Conservation (phyloP, 2,888 invertebrate species). For the Drosophila nigricruria region DNA sequence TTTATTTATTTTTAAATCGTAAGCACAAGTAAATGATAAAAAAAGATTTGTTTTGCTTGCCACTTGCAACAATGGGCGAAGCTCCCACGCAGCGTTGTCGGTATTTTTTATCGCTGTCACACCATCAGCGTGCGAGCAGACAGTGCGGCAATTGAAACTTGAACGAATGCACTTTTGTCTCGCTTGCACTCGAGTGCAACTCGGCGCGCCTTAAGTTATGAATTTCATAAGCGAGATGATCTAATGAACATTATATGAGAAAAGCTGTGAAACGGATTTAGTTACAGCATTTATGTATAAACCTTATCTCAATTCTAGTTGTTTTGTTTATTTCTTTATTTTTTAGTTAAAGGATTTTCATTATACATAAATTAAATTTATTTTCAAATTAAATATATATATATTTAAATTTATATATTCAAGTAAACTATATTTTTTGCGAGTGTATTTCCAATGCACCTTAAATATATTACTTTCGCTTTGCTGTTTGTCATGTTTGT, state of each 20-base stretch:
- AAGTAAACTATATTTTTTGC: background rate
- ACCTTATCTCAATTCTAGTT: background rate
- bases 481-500: background rate
- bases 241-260: background rate
- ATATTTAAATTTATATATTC: background rate
- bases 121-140: constrained; percentile 19
- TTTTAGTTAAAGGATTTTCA: background rate
- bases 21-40: background rate
- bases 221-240: constrained; percentile 25
- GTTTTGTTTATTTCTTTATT: background rate
- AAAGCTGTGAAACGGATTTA: background rate
- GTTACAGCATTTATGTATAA: constrained; percentile 1
- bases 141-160: constrained; percentile 26
- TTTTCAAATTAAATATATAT: background rate
- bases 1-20: constrained; percentile 5
- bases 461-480: background rate
- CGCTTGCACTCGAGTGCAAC: constrained; percentile 10
- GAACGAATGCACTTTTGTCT: constrained; percentile 18
- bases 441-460: constrained; percentile 19
- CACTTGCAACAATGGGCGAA: constrained; percentile 30
- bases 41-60: constrained; percentile 23
- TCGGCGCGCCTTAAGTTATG: constrained; percentile 16
- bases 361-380: background rate
- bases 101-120: constrained; percentile 17
- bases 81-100: constrained; percentile 17